phyloP scores from a whole-genome alignment of 2,113 vertebrate species.

The Aptenodytes forsteri region DNA sequence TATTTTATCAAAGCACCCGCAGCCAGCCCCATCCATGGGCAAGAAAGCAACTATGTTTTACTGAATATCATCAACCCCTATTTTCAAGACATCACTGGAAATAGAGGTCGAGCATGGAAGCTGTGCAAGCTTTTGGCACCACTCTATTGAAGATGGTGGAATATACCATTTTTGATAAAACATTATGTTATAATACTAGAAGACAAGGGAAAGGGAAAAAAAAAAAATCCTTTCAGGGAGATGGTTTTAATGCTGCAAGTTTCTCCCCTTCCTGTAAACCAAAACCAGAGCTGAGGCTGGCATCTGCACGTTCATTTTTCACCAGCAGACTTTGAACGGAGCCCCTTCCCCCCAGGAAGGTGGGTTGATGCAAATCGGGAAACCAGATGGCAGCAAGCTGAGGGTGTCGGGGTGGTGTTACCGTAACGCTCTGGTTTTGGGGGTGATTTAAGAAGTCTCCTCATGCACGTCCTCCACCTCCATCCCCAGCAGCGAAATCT shows the following conservation, averaged over 20 bases:
- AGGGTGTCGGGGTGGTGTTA: background rate
- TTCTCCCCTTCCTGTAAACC: background rate
- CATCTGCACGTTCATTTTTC: background rate
- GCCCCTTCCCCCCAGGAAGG: fast-evolving
- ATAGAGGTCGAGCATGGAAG: background rate
- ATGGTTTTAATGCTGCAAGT: background rate
- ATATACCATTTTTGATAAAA: background rate
- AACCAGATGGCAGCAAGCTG: background rate
- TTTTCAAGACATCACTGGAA: background rate
- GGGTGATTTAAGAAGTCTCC: background rate
- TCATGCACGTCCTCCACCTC: background rate
- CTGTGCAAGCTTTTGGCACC: background rate
- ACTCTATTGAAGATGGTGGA: background rate
- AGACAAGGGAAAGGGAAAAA: background rate
- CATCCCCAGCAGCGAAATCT: background rate
- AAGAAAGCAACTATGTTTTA: background rate
- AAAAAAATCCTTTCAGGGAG: background rate
- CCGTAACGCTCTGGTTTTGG: background rate
- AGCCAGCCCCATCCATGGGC: background rate
- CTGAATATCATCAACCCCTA: background rate
- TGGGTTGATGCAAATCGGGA: background rate
- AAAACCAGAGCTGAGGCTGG: background rate
- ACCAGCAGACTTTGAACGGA: background rate
- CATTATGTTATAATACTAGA: background rate
- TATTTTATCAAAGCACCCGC: background rate